Evolutionary conservation across 1,140 invertebrate species (phyloP).

Genomic region (Musca domestica): DNA sequence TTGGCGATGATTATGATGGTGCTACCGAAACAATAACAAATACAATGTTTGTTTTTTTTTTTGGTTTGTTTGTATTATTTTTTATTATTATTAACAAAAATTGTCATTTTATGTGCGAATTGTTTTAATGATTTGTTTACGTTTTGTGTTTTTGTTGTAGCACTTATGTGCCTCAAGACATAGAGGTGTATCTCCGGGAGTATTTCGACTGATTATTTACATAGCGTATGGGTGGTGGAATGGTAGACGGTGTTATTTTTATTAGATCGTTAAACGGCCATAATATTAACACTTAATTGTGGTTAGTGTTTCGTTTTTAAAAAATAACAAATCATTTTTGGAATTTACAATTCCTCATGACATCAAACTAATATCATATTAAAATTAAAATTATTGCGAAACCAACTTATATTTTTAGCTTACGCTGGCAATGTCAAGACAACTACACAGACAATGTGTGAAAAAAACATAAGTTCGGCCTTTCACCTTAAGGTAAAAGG

Average conservation of each 20-base stretch:
- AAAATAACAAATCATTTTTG: too few relatives aligned
- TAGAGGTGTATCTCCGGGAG: too few relatives aligned
- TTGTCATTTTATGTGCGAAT: constrained; percentile 5
- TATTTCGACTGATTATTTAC: background rate
- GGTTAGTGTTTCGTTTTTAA: background rate
- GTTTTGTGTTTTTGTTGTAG: constrained; percentile 1
- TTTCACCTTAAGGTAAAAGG: too few relatives aligned
- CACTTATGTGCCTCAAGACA: background rate
- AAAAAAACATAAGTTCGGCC: too few relatives aligned
- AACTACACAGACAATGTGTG: too few relatives aligned
- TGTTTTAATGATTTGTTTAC: constrained; percentile 9
- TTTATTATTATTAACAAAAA: background rate
- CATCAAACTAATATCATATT: too few relatives aligned
- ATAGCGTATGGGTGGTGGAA: background rate
- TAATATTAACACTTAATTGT: constrained; percentile 15
- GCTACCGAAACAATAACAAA: too few relatives aligned
- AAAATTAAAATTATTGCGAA: too few relatives aligned
- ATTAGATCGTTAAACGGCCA: constrained; percentile 2
- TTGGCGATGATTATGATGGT: too few relatives aligned
- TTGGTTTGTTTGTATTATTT: constrained; percentile 3
- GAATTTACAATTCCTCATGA: too few relatives aligned
- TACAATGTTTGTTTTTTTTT: background rate
- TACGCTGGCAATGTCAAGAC: too few relatives aligned
- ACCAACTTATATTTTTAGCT: too few relatives aligned
- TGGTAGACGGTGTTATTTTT: background rate